phyloP scores from a whole-genome alignment of 2,888 invertebrate genomes.

The Ferrisia virgata region DNA sequence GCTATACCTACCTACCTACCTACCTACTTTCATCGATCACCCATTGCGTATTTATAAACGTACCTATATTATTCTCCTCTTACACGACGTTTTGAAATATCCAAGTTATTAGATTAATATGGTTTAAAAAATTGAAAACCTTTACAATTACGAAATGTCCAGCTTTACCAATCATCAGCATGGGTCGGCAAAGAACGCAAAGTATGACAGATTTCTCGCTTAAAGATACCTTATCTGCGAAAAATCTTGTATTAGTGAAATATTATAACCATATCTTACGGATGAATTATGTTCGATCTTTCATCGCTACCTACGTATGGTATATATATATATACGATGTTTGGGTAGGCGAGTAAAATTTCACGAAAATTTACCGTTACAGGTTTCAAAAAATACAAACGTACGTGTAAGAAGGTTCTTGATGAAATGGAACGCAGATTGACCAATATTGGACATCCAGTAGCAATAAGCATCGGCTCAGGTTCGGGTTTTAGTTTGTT shows the following conservation, averaged over 20 bases:
- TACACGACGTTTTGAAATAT: background rate
- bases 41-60: background rate
- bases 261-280: background rate
- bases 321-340: too few relatives aligned
- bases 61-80: background rate
- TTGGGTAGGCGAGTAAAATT: background rate
- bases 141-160: background rate
- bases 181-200: background rate
- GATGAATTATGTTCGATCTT: background rate
- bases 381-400: background rate
- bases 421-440: background rate
- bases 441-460: slow-evolving; percentile 5
- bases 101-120: background rate
- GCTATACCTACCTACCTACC: too few relatives aligned
- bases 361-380: slow-evolving; percentile 5
- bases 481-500: background rate
- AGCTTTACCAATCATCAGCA: background rate
- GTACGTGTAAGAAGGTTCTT: too few relatives aligned
- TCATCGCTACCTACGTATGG: too few relatives aligned
- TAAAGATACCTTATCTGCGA: background rate
- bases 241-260: background rate
- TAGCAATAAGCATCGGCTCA: background rate
- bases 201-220: background rate
- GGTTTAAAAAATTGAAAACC: background rate
- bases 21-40: background rate